Evolutionary conservation across 2,888 invertebrate species (phyloP).

Genomic region (Eupithecia inturbata): DNA sequence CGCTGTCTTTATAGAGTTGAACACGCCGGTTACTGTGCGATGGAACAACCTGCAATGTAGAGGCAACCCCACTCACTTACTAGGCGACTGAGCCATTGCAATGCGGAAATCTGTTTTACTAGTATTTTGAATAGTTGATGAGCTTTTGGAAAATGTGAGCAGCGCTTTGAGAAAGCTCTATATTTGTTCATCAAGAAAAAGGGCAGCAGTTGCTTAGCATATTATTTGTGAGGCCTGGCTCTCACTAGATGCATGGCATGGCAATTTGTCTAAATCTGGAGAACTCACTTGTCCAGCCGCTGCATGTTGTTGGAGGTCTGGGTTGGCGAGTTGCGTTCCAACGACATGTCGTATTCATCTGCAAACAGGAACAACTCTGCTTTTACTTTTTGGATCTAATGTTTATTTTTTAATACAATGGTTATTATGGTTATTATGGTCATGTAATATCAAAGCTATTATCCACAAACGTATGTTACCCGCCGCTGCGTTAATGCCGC

Average conservation of each 20-base stretch:
- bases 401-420: too few relatives aligned
- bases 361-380: conserved; percentile 32
- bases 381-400: too few relatives aligned
- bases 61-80: not conserved
- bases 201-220: too few relatives aligned
- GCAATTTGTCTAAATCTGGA: too few relatives aligned
- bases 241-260: too few relatives aligned
- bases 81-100: not conserved
- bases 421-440: not conserved
- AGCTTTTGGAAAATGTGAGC: too few relatives aligned
- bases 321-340: conserved; percentile 67
- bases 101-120: not conserved
- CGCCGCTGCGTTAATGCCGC: not conserved
- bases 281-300: conserved; percentile 71
- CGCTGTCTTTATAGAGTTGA: conserved; percentile 90
- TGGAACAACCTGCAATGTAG: conserved; percentile 85
- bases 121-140: not conserved
- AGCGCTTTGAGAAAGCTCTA: too few relatives aligned
- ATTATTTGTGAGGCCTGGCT: too few relatives aligned
- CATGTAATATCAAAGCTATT: not conserved
- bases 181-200: too few relatives aligned
- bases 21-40: conserved; percentile 91
- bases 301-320: conserved; percentile 80
- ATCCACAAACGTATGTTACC: not conserved
- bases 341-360: conserved; percentile 77